Conservation (phyloP, 1,140 invertebrate genomes). For the Philopotamus ludificatus region DNA sequence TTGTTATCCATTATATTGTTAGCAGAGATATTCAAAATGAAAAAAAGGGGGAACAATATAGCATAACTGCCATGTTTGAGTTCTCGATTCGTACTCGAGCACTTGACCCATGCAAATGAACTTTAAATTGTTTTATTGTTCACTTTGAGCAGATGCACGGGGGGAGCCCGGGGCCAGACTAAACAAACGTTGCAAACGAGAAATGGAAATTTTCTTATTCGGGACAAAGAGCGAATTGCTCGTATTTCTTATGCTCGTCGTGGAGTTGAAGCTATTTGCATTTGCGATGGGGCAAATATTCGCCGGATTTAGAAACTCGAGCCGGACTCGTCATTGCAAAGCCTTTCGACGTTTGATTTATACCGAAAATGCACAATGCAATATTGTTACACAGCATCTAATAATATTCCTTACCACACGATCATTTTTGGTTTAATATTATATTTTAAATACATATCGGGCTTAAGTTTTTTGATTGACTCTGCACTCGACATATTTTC, state of each 20-base stretch:
- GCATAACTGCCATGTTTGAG: too few relatives aligned
- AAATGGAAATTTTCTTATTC: constrained; percentile 31
- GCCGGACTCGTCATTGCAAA: constrained; percentile 8
- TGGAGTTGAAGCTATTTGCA: constrained; percentile 15
- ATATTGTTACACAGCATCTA: too few relatives aligned
- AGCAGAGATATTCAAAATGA: too few relatives aligned
- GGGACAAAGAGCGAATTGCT: constrained; percentile 3
- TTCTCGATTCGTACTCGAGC: constrained; percentile 27
- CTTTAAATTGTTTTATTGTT: constrained; percentile 32
- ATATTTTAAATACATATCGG: too few relatives aligned
- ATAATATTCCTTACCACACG: too few relatives aligned
- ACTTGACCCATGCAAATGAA: constrained; percentile 30
- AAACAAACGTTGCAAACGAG: constrained; percentile 28
- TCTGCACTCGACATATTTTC: too few relatives aligned
- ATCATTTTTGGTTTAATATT: too few relatives aligned
- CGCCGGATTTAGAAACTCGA: not conserved
- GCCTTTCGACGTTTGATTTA: not conserved
- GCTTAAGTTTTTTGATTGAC: too few relatives aligned
- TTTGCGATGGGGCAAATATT: constrained; percentile 13
- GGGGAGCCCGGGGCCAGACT: constrained; percentile 1
- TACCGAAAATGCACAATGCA: too few relatives aligned
- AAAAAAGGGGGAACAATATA: too few relatives aligned
- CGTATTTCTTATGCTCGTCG: not conserved
- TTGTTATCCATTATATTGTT: too few relatives aligned
- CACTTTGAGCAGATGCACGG: constrained; percentile 2